These are phyloP conservation scores for Sylvietta virens DNA, from an alignment of 2,113 vertebrate species.

Conservation along the genomic window DNA sequence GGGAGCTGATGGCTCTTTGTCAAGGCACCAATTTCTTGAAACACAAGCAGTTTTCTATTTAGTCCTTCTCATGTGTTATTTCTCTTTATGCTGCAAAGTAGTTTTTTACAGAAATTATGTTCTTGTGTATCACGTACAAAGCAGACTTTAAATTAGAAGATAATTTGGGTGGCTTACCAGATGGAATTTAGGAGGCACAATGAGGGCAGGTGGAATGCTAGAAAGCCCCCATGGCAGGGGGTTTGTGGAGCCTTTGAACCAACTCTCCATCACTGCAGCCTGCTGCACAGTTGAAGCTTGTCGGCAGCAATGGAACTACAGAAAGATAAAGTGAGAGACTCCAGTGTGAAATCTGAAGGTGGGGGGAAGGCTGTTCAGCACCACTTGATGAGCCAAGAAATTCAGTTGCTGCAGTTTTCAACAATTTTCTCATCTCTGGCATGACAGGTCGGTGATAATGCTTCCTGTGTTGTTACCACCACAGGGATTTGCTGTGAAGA, in stretches of 20 bases:
- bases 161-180: background rate
- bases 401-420: background rate
- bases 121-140: background rate
- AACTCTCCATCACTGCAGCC: background rate
- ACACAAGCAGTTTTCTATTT: background rate
- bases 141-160: background rate
- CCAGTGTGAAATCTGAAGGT: background rate
- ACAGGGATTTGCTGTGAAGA: background rate
- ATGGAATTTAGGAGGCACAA: background rate
- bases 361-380: background rate
- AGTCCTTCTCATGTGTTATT: background rate
- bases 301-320: background rate
- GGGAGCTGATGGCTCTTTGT: background rate
- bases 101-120: background rate
- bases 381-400: background rate
- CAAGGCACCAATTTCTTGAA: background rate
- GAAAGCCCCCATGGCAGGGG: background rate
- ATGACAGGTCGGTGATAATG: background rate
- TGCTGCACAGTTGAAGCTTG: background rate
- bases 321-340: background rate
- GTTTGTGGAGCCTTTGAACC: background rate
- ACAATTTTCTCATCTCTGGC: background rate
- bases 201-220: background rate
- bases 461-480: background rate
- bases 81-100: background rate